Base-by-base conservation (phyloP, 2,113 vertebrate genomes). In the Tricholaema leucomelas region DNA sequence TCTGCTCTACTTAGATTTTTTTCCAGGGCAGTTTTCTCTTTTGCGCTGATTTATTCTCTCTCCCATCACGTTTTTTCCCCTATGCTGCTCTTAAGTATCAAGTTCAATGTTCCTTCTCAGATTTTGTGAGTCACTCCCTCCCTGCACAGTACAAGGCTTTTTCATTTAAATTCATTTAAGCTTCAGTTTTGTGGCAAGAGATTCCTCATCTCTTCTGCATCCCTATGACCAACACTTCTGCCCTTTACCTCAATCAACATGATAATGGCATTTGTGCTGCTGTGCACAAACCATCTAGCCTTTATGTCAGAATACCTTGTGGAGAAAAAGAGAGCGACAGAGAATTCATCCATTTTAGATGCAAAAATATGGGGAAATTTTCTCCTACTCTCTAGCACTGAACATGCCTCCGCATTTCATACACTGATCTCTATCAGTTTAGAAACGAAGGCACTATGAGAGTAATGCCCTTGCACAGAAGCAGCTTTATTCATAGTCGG, bases 231-330 rank as follows among this genome's bases (percentile, higher is more conserved):
- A 92, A 58, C 38, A 40, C 16, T 74, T 82, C 76, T 95, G 94
- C 90, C 95, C 95, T 95, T 90, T 91, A 91, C 65, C 65, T 95
- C 93, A 91, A 71, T 93, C 93, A 96, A 93, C 76, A 88, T 56
- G 69, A 90, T 81, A 94, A 95, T 90, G 76, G 82, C 75, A 92
- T 91, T 92, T 76, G 40, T 91, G 85, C 79, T 91, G 75, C 93
- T 77, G 44, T 33, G 64, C 64, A 52, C 60, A 83, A 91, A 46
- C 30, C 55, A 71, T 35, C 79, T 79, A 82, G 84, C 63, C 79
- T 91, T 80, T 61, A 71, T 83, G 66, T 74, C 82, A 90, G 91
- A 92, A 72, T 65, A 64, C 71, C 81, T 76, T 78, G 73, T 78
- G 48, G n/a, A 86, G 54, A 64, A 88, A 87, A 92, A 82, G 52